Conservation (phyloP, 2,888 invertebrate species). For the Liodrosophila aerea region DNA sequence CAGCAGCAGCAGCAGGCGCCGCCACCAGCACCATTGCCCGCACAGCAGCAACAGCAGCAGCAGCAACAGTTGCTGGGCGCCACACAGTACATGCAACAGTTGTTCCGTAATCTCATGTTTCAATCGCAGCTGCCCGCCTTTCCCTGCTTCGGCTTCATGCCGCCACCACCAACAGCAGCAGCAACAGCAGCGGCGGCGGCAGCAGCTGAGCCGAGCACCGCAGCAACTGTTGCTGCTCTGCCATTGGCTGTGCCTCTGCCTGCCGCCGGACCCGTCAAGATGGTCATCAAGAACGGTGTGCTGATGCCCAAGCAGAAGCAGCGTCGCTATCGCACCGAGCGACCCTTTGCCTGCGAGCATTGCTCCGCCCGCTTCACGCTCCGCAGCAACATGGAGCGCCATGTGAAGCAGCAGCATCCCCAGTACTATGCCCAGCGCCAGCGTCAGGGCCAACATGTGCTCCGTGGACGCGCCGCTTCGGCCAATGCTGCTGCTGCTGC, state of each 20-base stretch:
- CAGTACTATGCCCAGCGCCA: slow-evolving; percentile 93
- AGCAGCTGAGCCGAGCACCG: slow-evolving; percentile 48
- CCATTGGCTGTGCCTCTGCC: slow-evolving; percentile 39
- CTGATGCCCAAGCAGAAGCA: slow-evolving; percentile 96
- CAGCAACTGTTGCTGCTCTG: slow-evolving; percentile 23
- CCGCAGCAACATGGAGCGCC: slow-evolving; percentile 96
- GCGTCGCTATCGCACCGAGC: slow-evolving; percentile 92
- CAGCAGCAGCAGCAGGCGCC: slow-evolving; percentile 80
- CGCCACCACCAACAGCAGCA: slow-evolving; percentile 32
- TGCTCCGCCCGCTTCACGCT: slow-evolving; percentile 95
- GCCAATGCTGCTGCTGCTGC: slow-evolving; percentile 46
- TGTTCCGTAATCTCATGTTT: slow-evolving; percentile 85
- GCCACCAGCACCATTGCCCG: slow-evolving; percentile 77
- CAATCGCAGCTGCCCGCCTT: slow-evolving; percentile 86
- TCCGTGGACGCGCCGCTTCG: slow-evolving; percentile 80
- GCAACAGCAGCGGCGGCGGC: slow-evolving; percentile 31
- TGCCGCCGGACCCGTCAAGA: slow-evolving; percentile 86
- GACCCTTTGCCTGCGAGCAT: slow-evolving; percentile 95
- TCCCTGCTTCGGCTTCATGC: slow-evolving; percentile 80
- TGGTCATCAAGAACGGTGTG: slow-evolving; percentile 95
- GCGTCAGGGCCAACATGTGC: slow-evolving; percentile 84
- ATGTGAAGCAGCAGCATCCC: slow-evolving; percentile 96
- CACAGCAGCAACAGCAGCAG: slow-evolving; percentile 33
- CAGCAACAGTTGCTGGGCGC: slow-evolving; percentile 42
- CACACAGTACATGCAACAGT: slow-evolving; percentile 84